A percentile compares a stretch with the other conserved stretches of the same genome.
Conservation (phyloP, 1,140 invertebrate species). For the Saccostrea echinata region DNA sequence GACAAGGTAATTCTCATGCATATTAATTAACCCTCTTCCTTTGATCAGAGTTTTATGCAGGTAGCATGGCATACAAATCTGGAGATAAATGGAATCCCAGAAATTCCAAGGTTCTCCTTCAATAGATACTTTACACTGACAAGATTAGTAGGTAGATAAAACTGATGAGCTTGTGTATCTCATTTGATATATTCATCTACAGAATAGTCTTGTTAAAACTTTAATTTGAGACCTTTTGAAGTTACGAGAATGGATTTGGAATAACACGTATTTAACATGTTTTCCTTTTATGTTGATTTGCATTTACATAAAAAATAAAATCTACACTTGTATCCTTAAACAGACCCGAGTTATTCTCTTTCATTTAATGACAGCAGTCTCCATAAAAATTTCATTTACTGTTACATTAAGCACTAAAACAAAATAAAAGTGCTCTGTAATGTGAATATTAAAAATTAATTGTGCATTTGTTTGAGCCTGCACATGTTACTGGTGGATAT, state of each 20-base stretch:
- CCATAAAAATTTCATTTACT: background rate
- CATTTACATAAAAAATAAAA: background rate
- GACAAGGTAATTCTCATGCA: conserved; percentile 8
- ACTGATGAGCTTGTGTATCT: background rate
- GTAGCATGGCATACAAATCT: background rate
- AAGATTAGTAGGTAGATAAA: background rate
- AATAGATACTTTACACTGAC: background rate
- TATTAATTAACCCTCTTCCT: background rate
- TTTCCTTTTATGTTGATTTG: conserved; percentile 11
- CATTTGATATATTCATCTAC: background rate
- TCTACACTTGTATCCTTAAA: too few species aligned
- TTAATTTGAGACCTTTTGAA: background rate
- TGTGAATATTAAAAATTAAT: background rate
- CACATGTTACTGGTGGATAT: background rate
- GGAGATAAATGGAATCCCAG: background rate
- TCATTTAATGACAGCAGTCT: background rate
- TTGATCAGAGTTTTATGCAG: background rate
- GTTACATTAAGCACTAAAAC: background rate
- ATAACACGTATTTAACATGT: background rate
- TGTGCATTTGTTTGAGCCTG: background rate
- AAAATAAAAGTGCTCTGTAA: background rate
- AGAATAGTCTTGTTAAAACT: background rate
- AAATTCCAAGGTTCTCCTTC: background rate
- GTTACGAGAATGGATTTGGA: background rate
- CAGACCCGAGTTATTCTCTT: too few species aligned